These are phyloP conservation scores for Ichneumoninae sp. DNA, from an alignment of 2,888 invertebrate species.

Conservation along the genomic window DNA sequence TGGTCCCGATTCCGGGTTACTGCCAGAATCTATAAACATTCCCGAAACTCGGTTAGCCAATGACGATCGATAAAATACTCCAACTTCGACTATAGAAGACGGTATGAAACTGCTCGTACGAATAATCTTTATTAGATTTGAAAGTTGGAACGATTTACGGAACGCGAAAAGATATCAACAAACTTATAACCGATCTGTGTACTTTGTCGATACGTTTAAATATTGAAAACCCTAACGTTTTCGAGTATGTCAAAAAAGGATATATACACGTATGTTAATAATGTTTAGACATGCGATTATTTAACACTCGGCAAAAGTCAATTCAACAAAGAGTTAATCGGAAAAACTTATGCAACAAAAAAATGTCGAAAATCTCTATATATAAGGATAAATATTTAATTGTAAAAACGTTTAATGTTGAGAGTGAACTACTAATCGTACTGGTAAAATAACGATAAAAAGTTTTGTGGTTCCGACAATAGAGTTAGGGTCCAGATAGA, in stretches of 20 bases:
- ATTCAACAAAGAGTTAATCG: constrained; percentile 80
- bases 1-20: constrained; percentile 91
- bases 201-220: background rate
- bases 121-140: constrained; percentile 3
- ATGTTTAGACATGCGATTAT: constrained; percentile 80
- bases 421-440: background rate
- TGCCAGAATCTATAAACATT: constrained; percentile 85
- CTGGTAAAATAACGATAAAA: background rate
- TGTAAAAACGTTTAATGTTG: background rate
- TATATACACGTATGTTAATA: constrained; percentile 58
- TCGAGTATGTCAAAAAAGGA: constrained; percentile 38
- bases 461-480: constrained; percentile 2
- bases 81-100: constrained; percentile 3
- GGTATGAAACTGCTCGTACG: constrained; percentile 1
- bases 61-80: background rate
- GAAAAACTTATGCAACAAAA: constrained; percentile 78
- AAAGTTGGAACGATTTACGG: background rate
- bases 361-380: constrained; percentile 45
- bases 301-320: constrained; percentile 80
- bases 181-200: background rate
- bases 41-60: constrained; percentile 40
- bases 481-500: constrained; percentile 42
- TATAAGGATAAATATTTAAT: constrained; percentile 23
- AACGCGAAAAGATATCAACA: background rate
- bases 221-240: background rate